phyloP scores from a whole-genome alignment of 2,113 vertebrate species.

The Aldabrachelys gigantea region DNA sequence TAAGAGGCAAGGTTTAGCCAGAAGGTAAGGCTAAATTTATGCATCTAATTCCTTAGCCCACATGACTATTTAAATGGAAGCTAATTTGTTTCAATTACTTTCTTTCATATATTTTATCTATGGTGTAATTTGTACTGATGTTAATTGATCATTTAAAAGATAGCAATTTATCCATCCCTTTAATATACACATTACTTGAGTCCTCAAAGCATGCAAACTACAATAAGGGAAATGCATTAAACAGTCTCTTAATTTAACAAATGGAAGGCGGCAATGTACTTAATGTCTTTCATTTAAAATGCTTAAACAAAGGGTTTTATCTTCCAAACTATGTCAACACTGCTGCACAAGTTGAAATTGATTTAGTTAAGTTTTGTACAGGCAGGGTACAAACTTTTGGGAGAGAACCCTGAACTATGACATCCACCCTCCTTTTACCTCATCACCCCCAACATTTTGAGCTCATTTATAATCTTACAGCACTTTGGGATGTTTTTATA shows the following conservation, averaged over 20 bases:
- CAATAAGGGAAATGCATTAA: fast-evolving
- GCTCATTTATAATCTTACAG: neutral
- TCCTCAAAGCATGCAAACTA: neutral
- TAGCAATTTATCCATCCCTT: neutral
- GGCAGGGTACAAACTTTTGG: neutral
- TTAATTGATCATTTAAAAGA: neutral
- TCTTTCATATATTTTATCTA: neutral
- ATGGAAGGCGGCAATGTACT: neutral
- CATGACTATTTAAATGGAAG: neutral
- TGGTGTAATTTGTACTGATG: neutral
- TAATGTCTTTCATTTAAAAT: neutral
- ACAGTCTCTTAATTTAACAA: neutral
- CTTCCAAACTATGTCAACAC: neutral
- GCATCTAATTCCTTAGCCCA: neutral
- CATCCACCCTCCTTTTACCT: neutral
- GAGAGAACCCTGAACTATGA: neutral
- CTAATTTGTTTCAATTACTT: neutral
- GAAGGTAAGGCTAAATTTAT: neutral
- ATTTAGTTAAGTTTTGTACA: neutral
- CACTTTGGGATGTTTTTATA: neutral
- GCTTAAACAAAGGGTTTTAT: neutral
- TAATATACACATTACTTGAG: neutral
- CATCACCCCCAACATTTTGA: neutral
- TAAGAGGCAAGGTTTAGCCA: neutral
- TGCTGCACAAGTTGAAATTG: neutral